Percentiles rank a stretch among this genome's conserved stretches.
These are phyloP conservation scores for Odontocolon sp. DNA, from an alignment of 2,888 invertebrate species.

Conservation along the genomic window DNA sequence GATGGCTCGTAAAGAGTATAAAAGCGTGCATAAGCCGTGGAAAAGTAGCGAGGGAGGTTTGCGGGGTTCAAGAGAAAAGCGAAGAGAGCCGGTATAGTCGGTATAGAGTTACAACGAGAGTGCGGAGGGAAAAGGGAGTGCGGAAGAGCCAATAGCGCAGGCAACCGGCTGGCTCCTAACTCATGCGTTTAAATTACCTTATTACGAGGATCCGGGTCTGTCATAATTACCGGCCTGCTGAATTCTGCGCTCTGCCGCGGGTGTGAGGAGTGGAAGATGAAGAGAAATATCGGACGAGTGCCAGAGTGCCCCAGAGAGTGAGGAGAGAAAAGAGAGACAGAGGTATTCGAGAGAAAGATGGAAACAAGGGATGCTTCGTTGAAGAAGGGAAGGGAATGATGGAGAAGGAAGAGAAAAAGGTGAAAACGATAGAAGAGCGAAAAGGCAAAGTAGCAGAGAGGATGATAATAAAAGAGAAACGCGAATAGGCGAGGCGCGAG, in stretches of 20 bases:
- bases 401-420: neutral
- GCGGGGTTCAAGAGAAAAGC: slow-evolving; percentile 9
- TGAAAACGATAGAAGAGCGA: slow-evolving; percentile 3
- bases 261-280: slow-evolving; percentile 7
- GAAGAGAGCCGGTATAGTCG: neutral
- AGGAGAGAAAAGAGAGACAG: too few relatives aligned
- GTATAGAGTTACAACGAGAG: slow-evolving; percentile 5
- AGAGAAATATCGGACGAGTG: neutral
- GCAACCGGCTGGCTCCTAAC: slow-evolving; percentile 72
- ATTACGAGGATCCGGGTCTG: slow-evolving; percentile 73
- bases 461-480: slow-evolving; percentile 16
- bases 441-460: slow-evolving; percentile 11
- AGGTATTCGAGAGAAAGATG: neutral
- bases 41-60: slow-evolving; percentile 20
- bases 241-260: slow-evolving; percentile 5
- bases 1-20: slow-evolving; percentile 69
- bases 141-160: slow-evolving; percentile 51
- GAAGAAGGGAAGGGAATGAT: too few relatives aligned
- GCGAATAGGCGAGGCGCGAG: slow-evolving; percentile 38
- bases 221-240: slow-evolving; percentile 73
- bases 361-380: too few relatives aligned
- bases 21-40: slow-evolving; percentile 60
- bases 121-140: slow-evolving; percentile 36
- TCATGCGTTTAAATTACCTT: slow-evolving; percentile 80
- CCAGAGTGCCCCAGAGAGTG: slow-evolving; percentile 7